phyloP scores from a whole-genome alignment of 1,140 invertebrate species.

The Bombus cullumanus region DNA sequence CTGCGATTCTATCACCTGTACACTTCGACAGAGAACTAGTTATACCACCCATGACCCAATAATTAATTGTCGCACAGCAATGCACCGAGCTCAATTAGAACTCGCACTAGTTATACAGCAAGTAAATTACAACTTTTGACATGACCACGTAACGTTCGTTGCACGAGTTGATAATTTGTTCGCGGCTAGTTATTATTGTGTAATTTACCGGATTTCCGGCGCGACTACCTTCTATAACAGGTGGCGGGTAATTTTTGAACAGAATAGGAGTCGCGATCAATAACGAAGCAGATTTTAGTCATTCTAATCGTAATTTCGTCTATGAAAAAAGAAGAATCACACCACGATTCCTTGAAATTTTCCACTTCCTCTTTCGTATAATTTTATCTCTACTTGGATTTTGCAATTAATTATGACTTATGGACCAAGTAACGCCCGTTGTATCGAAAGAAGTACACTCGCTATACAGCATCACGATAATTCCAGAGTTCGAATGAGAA shows the following conservation, averaged over 20 bases:
- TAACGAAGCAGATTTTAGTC: background rate
- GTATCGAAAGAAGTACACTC: too few relatives aligned
- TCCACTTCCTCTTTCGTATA: too few relatives aligned
- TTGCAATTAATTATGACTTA: too few relatives aligned
- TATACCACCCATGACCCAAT: slow-evolving; percentile 23
- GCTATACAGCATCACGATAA: too few relatives aligned
- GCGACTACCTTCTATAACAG: background rate
- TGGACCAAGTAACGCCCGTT: too few relatives aligned
- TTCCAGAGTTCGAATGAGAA: too few relatives aligned
- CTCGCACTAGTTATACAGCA: background rate
- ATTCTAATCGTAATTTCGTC: too few relatives aligned
- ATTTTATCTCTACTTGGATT: too few relatives aligned
- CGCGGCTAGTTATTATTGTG: slow-evolving; percentile 17
- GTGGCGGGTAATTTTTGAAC: too few relatives aligned
- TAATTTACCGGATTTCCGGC: background rate
- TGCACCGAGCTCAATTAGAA: slow-evolving; percentile 28
- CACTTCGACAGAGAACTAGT: slow-evolving; percentile 1
- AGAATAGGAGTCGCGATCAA: background rate
- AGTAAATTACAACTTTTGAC: slow-evolving; percentile 43
- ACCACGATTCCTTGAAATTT: too few relatives aligned
- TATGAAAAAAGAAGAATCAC: too few relatives aligned
- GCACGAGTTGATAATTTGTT: slow-evolving; percentile 27
- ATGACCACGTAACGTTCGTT: slow-evolving; percentile 16
- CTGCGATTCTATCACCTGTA: slow-evolving; percentile 15
- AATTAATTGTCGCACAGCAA: slow-evolving; percentile 40